Base-by-base conservation (phyloP, 2,113 vertebrate genomes). In the Oenanthe oenanthe region DNA sequence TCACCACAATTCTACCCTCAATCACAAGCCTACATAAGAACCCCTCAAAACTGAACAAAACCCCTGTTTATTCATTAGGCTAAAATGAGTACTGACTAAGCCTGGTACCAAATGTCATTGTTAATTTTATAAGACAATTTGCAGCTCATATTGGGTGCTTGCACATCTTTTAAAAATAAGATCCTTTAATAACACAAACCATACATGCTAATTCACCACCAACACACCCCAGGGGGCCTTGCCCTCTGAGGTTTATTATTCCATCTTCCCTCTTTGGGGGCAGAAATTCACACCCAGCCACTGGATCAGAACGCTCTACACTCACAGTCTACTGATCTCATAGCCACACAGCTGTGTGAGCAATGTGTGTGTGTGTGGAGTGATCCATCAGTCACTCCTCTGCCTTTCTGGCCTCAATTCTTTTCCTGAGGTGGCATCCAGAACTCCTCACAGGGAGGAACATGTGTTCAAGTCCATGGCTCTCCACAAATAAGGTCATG, bases 61-160 rank as follows among this genome's bases (percentile, higher is more conserved):
- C 15, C 53, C 3, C 13, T 3, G 1, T 86, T 94, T 62, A 71
- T 53, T 73, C 85, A 68, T 79, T 73, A 77, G 63, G 24, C 34
- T 78, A 91, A 90, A 91, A 74, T 10, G 43, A 22, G 48, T 75
- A 71, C 61, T 89, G 73, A 93, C 80, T 94, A 92, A 91, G 86
- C 53, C 32, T 81, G 85, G 70, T 34, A 80, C 40, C 74, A 92
- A 86, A 77, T 56, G 68, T 81, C 84, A 86, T 0, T 72, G 62
- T 73, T 80, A 70, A 88, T 74, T 86, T 94, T 85, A 4, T 26
- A 62, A 74, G 8, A 74, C 53, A 78, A 78, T 78, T 60, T 88
- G 48, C 48, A 75, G 61, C 57, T 92, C 28, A 3, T 31, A 67
- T 13, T 51, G 79, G 83, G 34, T 63, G 38, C 29, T 74, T 74